These are phyloP conservation scores for Campylomormyrus numenius DNA, from an alignment of 2,113 vertebrate genomes.

Conservation along the genomic window DNA sequence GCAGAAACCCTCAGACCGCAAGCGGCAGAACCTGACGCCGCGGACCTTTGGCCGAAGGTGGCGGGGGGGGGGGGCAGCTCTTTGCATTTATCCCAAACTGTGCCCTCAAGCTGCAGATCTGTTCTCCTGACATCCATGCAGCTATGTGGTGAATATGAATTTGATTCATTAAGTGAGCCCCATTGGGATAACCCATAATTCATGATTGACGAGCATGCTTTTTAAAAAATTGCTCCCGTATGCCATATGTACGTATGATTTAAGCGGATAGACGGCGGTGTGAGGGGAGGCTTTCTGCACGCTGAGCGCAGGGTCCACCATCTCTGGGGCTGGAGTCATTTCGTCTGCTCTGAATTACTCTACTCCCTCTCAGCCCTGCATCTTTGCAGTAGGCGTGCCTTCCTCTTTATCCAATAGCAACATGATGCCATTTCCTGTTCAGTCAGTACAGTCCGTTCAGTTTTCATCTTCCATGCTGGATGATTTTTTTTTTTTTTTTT, in stretches of 20 bases:
- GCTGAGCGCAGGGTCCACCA: background rate
- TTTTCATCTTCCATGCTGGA: constrained; percentile 29
- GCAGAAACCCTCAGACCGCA: background rate
- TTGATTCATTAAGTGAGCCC: background rate
- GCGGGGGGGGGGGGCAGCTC: background rate
- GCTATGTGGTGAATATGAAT: background rate
- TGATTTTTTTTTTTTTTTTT: background rate
- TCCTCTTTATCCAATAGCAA: constrained; percentile 15
- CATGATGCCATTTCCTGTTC: constrained; percentile 39
- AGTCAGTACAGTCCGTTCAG: constrained; percentile 2
- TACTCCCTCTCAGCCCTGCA: background rate
- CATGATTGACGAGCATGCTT: background rate
- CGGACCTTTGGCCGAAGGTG: background rate
- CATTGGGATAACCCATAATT: background rate
- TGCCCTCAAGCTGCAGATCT: background rate
- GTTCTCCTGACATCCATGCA: background rate
- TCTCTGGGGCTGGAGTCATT: background rate
- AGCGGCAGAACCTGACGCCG: background rate
- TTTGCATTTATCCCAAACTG: background rate
- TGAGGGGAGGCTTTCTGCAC: background rate
- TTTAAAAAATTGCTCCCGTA: background rate
- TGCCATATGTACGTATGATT: background rate
- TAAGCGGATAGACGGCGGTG: background rate
- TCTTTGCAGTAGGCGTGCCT: background rate
- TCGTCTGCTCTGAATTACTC: background rate